These are phyloP conservation scores for Adelognathus sp. DNA, from an alignment of 2,888 invertebrate species.

Conservation along the genomic window DNA sequence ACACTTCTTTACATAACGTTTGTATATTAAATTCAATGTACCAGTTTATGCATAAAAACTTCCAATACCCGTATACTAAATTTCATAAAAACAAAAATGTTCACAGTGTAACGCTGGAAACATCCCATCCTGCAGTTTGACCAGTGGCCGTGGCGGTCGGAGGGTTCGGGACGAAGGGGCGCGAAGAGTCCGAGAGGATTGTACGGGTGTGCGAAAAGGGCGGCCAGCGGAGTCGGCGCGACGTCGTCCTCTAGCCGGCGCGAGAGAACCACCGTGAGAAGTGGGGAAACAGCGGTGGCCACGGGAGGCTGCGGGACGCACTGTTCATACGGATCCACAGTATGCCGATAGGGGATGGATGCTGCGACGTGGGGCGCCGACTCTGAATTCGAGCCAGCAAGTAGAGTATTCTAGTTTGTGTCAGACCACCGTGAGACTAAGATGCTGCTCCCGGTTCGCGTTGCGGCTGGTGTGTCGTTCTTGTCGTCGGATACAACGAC, in stretches of 20 bases:
- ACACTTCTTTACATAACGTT: too few species aligned
- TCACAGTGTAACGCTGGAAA: slow-evolving; percentile 32
- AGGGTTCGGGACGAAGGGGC: slow-evolving; percentile 25
- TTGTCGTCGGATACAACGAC: slow-evolving; percentile 62
- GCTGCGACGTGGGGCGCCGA: slow-evolving; percentile 55
- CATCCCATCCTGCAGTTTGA: slow-evolving; percentile 54
- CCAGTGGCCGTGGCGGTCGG: slow-evolving; percentile 12
- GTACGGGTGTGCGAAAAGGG: slow-evolving; percentile 47
- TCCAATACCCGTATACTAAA: too few species aligned
- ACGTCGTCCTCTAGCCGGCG: slow-evolving; percentile 56
- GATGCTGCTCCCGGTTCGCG: slow-evolving; percentile 77
- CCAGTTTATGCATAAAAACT: too few species aligned
- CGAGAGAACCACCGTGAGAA: slow-evolving; percentile 47
- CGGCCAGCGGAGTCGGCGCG: slow-evolving; percentile 65
- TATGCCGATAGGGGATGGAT: slow-evolving; percentile 61
- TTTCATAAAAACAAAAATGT: too few species aligned
- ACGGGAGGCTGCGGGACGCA: slow-evolving; percentile 38
- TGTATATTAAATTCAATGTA: too few species aligned
- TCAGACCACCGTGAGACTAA: slow-evolving; percentile 78
- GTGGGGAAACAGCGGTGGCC: slow-evolving; percentile 44
- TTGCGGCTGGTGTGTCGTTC: slow-evolving; percentile 69
- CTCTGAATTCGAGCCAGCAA: slow-evolving; percentile 72
- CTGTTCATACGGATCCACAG: slow-evolving; percentile 49
- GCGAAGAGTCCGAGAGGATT: slow-evolving; percentile 22
- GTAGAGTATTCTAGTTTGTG: slow-evolving; percentile 78